Percentiles rank a stretch among this genome's conserved stretches.
phyloP scores from a whole-genome alignment of 2,888 invertebrate genomes.

The Nasonovia ribisnigri region DNA sequence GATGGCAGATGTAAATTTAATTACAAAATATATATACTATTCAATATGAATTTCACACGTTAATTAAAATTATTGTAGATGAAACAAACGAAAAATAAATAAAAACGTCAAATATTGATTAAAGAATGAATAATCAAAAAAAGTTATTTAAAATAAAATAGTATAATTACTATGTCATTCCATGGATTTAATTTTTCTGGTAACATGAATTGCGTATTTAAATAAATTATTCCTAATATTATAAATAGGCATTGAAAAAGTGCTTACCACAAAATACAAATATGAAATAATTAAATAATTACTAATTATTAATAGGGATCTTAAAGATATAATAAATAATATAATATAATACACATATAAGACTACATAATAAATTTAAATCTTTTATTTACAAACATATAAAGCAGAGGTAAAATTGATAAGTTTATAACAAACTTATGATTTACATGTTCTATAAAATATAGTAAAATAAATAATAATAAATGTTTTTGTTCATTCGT shows the following conservation, averaged over 20 bases:
- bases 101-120: not conserved
- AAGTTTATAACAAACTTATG: not conserved
- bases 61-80: conserved; percentile 14
- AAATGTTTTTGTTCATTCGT: not conserved
- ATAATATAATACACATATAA: no score
- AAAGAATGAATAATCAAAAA: conserved; percentile 13
- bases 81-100: not conserved
- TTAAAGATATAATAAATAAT: no score
- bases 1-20: not conserved
- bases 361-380: not conserved
- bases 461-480: not conserved
- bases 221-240: not conserved
- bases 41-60: not conserved
- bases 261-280: not conserved
- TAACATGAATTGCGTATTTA: not conserved
- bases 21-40: not conserved
- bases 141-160: not conserved
- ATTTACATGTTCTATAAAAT: not conserved
- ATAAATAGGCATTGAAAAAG: not conserved
- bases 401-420: not conserved
- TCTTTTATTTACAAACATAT: not conserved
- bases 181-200: not conserved
- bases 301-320: not conserved
- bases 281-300: not conserved
- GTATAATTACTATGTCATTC: not conserved